phyloP scores from a whole-genome alignment of 1,140 invertebrate genomes.

The Scylla paramamosain region DNA sequence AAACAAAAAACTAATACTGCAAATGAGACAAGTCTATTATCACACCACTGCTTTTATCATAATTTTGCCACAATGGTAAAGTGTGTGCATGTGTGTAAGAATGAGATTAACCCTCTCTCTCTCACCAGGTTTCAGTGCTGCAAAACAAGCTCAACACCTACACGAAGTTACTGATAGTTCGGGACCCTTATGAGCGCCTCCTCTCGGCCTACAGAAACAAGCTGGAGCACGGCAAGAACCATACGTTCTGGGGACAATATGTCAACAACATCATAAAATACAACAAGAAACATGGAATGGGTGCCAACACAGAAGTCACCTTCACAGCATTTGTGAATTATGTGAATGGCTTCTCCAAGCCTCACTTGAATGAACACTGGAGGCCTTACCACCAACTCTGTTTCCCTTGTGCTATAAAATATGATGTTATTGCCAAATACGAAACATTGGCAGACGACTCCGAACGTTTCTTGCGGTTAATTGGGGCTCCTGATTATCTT shows the following conservation, averaged over 20 bases:
- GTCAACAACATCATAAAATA: neutral
- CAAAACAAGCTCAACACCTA: slow-evolving; percentile 51
- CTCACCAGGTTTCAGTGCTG: slow-evolving; percentile 1
- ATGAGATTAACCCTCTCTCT: neutral
- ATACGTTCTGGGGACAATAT: neutral
- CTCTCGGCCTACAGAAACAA: slow-evolving; percentile 62
- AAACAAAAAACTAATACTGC: too few relatives aligned
- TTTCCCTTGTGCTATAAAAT: slow-evolving; percentile 63
- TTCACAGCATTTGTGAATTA: slow-evolving; percentile 59
- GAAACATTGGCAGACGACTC: slow-evolving; percentile 61
- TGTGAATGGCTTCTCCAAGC: neutral
- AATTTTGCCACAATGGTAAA: too few relatives aligned
- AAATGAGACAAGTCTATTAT: too few relatives aligned
- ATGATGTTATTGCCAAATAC: slow-evolving; percentile 67
- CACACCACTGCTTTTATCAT: too few relatives aligned
- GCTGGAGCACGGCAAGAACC: slow-evolving; percentile 18
- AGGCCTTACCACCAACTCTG: slow-evolving; percentile 37
- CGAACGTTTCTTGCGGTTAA: slow-evolving; percentile 51
- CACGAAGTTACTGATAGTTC: slow-evolving; percentile 54
- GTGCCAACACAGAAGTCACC: slow-evolving; percentile 21
- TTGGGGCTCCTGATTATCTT: slow-evolving; percentile 54
- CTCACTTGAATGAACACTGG: slow-evolving; percentile 63
- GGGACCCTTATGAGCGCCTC: slow-evolving; percentile 65
- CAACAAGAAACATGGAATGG: neutral
- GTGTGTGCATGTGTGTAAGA: neutral